These are phyloP conservation scores for Deilephila elpenor DNA, from an alignment of 2,888 invertebrate species.

Conservation along the genomic window DNA sequence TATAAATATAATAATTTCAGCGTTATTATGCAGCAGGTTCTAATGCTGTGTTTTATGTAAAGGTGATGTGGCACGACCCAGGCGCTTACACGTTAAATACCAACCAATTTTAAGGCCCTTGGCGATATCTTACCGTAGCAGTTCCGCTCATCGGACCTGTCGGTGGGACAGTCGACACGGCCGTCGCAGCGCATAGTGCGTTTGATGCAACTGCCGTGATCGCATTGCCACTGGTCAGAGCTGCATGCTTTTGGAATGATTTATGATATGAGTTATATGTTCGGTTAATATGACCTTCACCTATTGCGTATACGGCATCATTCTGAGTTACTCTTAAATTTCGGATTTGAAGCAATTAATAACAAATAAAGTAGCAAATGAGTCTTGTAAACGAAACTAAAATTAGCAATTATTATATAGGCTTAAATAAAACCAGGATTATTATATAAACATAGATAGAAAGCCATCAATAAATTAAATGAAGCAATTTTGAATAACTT, in stretches of 20 bases:
- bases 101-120: background rate
- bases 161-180: slow-evolving; percentile 88
- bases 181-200: slow-evolving; percentile 86
- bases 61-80: background rate
- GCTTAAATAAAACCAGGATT: background rate
- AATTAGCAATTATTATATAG: background rate
- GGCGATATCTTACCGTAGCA: slow-evolving; percentile 82
- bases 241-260: slow-evolving; percentile 85
- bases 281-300: slow-evolving; percentile 18
- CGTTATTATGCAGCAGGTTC: background rate
- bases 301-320: background rate
- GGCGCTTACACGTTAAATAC: background rate
- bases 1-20: background rate
- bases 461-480: background rate
- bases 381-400: background rate
- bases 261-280: slow-evolving; percentile 8
- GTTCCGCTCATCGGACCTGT: slow-evolving; percentile 89
- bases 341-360: background rate
- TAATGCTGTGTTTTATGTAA: background rate
- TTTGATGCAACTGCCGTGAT: slow-evolving; percentile 87
- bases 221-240: slow-evolving; percentile 89
- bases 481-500: background rate
- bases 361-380: background rate
- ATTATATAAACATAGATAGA: background rate
- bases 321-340: background rate